Base-by-base conservation (phyloP, 2,797 vertebrate genomes). In the Chloroceryle inda region DNA sequence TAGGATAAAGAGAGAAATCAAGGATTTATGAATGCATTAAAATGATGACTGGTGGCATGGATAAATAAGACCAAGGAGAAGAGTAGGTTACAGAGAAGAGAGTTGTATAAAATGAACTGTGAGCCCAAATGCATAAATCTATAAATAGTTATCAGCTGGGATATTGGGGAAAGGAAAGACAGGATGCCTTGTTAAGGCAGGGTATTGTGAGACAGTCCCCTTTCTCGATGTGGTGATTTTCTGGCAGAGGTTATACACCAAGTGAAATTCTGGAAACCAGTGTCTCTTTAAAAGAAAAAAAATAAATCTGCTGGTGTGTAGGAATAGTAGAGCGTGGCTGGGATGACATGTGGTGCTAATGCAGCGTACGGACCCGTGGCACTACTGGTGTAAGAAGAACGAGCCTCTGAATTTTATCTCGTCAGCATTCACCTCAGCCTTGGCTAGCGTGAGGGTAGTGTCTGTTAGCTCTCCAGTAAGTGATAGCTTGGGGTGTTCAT, bases 261-360 rank as follows among this genome's bases (percentile, higher is more conserved):
- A 68, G 49, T 8, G 3, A 68, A 88, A 94, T 98, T 95, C 64
- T 92, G 75, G 77, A 94, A 94, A 96, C 94, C 94, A 58, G 33
- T 85, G 67, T 81, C 80, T 94, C 76, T 95, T 89, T 89, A 81
- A 89, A 88, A 84, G 40, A 42, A 66, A 84, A 86, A 31, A 19
- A n/a, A 63, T 47, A 47, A 82, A 81, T 69, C 50, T 4, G 7
- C 93, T 95, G 86, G 80, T 89, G 96, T 59, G 87, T 97, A 95
- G 88, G 88, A 96, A 96, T 91, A 94, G 96, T 83, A 85, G 69
- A 94, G 94, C 89, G 89, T 35, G 58, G 68, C 44, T 94, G 82
- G 74, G 88, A 55, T 86, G 91, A 94, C 97, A 97, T 98, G 98
- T 97, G 97, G 94, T 76, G 93, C 77, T 92, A 79, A 8, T 87